These are phyloP conservation scores for Siniperca chuatsi DNA, from an alignment of 2,113 vertebrate species.

Conservation along the genomic window DNA sequence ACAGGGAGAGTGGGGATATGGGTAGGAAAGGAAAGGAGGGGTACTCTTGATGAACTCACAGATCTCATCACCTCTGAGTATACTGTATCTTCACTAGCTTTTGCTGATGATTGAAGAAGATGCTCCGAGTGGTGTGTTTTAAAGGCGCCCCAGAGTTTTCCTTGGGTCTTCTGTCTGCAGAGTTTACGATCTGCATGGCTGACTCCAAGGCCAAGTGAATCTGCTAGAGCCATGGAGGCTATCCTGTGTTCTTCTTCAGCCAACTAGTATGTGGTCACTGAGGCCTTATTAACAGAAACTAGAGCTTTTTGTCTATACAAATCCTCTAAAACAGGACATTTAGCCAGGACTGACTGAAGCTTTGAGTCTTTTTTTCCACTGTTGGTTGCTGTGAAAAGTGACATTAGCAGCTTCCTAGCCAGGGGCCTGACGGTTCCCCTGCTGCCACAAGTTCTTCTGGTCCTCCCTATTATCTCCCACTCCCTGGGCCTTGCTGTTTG, in stretches of 20 bases:
- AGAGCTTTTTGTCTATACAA: constrained; percentile 32
- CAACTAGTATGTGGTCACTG: constrained; percentile 36
- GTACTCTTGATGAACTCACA: constrained; percentile 73
- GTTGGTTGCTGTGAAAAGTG: constrained; percentile 45
- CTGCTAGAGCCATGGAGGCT: constrained; percentile 42
- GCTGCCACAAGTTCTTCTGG: constrained; percentile 67
- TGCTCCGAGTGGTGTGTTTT: constrained; percentile 46
- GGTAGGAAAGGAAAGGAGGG: constrained; percentile 14
- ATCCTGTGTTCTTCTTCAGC: constrained; percentile 39
- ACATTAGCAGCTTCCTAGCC: constrained; percentile 65
- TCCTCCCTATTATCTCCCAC: constrained; percentile 81
- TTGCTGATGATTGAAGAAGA: constrained; percentile 60
- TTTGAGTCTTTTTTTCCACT: constrained; percentile 53
- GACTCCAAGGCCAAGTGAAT: constrained; percentile 65
- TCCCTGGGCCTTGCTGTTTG: constrained; percentile 74
- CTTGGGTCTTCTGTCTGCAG: constrained; percentile 60
- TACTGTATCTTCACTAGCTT: constrained; percentile 58
- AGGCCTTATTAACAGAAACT: constrained; percentile 46
- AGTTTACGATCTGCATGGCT: constrained; percentile 66
- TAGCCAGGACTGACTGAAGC: constrained; percentile 4
- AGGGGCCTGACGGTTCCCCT: constrained; percentile 62
- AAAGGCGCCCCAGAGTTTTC: constrained; percentile 65
- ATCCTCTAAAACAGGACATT: constrained; percentile 22
- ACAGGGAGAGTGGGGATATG: constrained; percentile 36
- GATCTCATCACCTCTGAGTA: constrained; percentile 73